These are phyloP conservation scores for Cydia fagiglandana DNA, from an alignment of 1,140 invertebrate species.

Conservation along the genomic window DNA sequence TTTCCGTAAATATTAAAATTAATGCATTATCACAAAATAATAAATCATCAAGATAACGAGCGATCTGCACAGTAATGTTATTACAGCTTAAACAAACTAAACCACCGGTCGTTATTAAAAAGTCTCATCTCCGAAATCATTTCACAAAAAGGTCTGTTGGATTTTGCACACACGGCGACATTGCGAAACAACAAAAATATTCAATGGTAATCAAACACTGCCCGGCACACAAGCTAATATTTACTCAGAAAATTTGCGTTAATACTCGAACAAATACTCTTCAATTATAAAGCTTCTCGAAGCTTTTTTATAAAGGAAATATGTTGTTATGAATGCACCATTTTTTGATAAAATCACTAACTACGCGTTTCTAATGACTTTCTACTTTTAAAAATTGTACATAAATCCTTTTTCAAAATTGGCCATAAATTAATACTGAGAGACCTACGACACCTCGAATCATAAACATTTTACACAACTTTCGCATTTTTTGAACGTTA, in stretches of 20 bases:
- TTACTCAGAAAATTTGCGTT: slow-evolving; percentile 43
- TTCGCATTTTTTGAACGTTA: slow-evolving; percentile 27
- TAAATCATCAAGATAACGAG: not conserved
- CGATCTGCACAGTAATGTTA: not conserved
- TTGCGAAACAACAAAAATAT: slow-evolving; percentile 29
- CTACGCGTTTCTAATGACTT: no score
- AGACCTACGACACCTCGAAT: not conserved
- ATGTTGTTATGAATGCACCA: not conserved
- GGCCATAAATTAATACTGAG: not conserved
- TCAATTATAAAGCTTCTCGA: slow-evolving; percentile 18
- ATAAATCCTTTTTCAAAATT: not conserved
- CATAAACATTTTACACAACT: slow-evolving; percentile 14
- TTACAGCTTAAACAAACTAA: slow-evolving; percentile 5
- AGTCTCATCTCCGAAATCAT: slow-evolving; percentile 23
- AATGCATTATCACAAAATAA: no score
- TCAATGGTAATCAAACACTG: slow-evolving; percentile 33
- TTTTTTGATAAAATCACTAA: not conserved
- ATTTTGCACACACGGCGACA: slow-evolving; percentile 26
- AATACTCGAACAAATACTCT: slow-evolving; percentile 38
- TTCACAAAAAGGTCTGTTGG: slow-evolving; percentile 25
- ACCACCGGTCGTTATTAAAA: slow-evolving; percentile 16
- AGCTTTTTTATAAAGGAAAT: not conserved
- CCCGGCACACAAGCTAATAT: slow-evolving; percentile 40
- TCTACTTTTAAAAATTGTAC: no score
- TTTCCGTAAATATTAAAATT: not conserved